A percentile compares a stretch with the other conserved stretches of the same genome.
These are phyloP conservation scores for Drosophila novamexicana DNA, from an alignment of 1,140 invertebrate species.

Conservation along the genomic window DNA sequence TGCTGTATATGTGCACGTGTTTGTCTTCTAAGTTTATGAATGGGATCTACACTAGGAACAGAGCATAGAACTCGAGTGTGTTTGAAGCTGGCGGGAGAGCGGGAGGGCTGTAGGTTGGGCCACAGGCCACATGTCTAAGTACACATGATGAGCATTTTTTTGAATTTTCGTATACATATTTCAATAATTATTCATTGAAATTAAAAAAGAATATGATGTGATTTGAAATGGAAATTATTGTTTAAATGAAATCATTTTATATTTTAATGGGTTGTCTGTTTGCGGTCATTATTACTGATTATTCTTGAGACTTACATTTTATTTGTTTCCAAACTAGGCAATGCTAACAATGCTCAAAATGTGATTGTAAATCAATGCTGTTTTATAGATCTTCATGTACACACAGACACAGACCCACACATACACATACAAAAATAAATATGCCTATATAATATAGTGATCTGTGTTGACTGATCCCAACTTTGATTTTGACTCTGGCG, in stretches of 20 bases:
- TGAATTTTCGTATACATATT: neutral
- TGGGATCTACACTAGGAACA: conserved; percentile 27
- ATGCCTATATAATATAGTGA: neutral
- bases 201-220: neutral
- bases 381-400: neutral
- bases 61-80: neutral
- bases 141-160: neutral
- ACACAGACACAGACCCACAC: neutral
- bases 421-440: neutral
- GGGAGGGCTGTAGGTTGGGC: neutral
- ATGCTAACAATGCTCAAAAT: neutral
- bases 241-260: conserved; percentile 3
- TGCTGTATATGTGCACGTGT: neutral
- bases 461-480: neutral
- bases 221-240: conserved; percentile 2
- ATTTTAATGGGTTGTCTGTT: neutral
- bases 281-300: neutral
- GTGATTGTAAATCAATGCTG: neutral
- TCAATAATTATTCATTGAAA: conserved; percentile 26
- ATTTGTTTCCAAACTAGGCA: neutral
- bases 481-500: neutral
- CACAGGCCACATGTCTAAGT: conserved; percentile 18
- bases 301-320: neutral
- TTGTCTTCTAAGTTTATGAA: conserved; percentile 40
- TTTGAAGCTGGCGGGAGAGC: conserved; percentile 1